Percentiles rank a stretch among this genome's conserved stretches.
Evolutionary conservation across 2,888 invertebrate genomes (phyloP).

Genomic region (Ernsta delagoae): DNA sequence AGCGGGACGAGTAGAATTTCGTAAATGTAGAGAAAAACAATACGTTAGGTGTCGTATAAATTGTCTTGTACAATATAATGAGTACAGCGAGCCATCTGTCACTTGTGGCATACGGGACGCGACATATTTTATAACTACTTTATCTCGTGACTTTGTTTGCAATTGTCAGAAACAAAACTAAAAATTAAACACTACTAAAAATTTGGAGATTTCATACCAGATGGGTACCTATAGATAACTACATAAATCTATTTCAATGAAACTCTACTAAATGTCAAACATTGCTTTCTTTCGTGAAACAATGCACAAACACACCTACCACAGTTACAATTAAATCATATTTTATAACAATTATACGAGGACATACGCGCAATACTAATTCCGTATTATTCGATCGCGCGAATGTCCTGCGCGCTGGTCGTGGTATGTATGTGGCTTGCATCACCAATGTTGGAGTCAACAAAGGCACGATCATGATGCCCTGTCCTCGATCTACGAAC

Average conservation of each 20-base stretch:
- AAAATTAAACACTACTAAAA: no score
- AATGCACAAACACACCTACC: constrained; percentile 21
- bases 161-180: constrained; percentile 5
- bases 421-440: constrained; percentile 67
- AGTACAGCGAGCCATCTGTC: constrained; percentile 70
- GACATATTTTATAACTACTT: constrained; percentile 69
- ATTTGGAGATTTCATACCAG: no score
- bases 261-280: no score
- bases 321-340: constrained; percentile 23
- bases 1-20: constrained; percentile 60
- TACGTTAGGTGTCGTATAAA: constrained; percentile 72
- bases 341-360: constrained; percentile 65
- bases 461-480: constrained; percentile 27
- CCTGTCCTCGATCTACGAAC: constrained; percentile 76
- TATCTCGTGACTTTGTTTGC: constrained; percentile 49
- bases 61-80: constrained; percentile 61
- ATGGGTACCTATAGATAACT: no score
- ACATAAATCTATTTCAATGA: no score
- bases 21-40: constrained; percentile 75
- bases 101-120: constrained; percentile 56
- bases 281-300: no score
- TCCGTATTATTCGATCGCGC: constrained; percentile 59
- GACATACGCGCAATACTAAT: constrained; percentile 69
- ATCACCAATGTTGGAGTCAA: constrained; percentile 61
- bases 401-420: constrained; percentile 66